phyloP scores from a whole-genome alignment of 2,113 vertebrate genomes.

The Proteles cristata region DNA sequence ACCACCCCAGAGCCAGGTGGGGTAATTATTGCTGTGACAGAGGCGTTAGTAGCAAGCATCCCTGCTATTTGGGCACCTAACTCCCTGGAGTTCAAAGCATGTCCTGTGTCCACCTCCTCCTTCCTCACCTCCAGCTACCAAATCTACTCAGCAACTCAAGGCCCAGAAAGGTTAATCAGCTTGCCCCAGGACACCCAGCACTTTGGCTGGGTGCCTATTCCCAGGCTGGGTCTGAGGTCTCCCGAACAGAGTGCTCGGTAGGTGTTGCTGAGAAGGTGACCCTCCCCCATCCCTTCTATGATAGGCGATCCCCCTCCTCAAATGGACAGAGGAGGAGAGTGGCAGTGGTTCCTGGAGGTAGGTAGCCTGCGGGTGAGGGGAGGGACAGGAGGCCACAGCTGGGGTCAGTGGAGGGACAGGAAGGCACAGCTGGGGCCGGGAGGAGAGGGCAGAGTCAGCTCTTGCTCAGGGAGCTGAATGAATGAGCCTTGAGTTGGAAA shows the following conservation, averaged over 20 bases:
- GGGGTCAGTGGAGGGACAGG: accelerated
- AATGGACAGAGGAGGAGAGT: neutral
- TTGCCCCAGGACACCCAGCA: constrained; percentile 47
- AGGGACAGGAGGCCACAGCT: neutral
- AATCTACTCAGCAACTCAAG: neutral
- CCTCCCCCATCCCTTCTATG: neutral
- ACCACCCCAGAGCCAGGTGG: neutral
- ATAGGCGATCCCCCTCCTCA: neutral
- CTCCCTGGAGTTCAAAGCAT: constrained; percentile 73
- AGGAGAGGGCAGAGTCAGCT: neutral
- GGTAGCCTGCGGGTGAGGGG: neutral
- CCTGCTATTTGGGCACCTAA: constrained; percentile 56
- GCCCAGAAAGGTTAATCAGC: constrained; percentile 57
- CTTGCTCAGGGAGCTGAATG: neutral
- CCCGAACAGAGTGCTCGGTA: neutral
- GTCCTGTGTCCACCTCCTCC: constrained; percentile 48
- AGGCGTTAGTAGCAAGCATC: constrained; percentile 73
- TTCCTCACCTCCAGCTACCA: constrained; percentile 43
- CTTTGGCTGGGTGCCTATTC: neutral
- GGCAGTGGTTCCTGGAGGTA: neutral
- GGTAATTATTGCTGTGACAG: constrained; percentile 56
- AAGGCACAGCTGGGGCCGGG: accelerated
- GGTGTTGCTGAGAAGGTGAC: neutral
- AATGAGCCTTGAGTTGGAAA: neutral
- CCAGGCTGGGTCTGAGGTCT: neutral